Evolutionary conservation across 2,797 vertebrate species (phyloP).

Genomic region (Orientallactaga sibirica): DNA sequence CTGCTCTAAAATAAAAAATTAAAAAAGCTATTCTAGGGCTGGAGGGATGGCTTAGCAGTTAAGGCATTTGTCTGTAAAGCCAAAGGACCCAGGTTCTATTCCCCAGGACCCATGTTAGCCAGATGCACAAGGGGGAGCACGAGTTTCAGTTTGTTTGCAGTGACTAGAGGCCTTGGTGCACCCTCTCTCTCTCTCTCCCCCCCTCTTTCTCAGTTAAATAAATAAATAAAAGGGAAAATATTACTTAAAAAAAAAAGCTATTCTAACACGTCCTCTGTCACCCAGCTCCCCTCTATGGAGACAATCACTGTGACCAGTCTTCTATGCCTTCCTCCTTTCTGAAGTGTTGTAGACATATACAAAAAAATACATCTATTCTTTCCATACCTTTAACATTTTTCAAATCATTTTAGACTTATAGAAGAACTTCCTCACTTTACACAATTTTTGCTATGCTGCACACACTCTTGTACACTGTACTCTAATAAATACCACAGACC

Average conservation of each 20-base stretch:
- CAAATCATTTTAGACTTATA: neutral
- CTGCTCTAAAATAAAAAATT: neutral
- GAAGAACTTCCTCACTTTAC: neutral
- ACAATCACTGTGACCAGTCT: neutral
- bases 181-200: no score
- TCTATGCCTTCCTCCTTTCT: neutral
- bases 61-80: no score
- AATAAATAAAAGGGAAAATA: no score
- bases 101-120: no score
- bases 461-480: neutral
- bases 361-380: neutral
- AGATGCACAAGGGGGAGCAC: no score
- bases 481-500: neutral
- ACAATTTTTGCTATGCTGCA: neutral
- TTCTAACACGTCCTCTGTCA: neutral
- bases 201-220: no score
- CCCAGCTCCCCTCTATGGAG: neutral
- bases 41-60: no score
- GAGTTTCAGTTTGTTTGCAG: no score
- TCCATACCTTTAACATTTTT: neutral
- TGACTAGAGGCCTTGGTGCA: no score
- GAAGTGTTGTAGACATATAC: neutral
- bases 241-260: neutral
- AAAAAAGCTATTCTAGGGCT: neutral
- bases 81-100: no score